A percentile compares a stretch with the other conserved stretches of the same genome.
These are phyloP conservation scores for Zhuqinia jingwanae DNA, from an alignment of 2,888 invertebrate species.

Conservation along the genomic window DNA sequence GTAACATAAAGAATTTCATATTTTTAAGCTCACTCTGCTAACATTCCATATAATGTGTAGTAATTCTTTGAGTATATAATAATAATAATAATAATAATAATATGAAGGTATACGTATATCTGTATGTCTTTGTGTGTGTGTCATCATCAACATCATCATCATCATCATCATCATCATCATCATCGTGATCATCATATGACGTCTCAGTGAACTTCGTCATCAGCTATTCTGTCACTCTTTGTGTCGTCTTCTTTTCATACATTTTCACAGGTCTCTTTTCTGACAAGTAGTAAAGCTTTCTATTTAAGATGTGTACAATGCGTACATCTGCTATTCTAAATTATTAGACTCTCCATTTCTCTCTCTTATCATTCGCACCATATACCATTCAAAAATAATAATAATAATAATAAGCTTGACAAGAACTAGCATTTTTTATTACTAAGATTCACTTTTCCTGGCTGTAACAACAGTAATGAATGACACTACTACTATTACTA, in stretches of 20 bases:
- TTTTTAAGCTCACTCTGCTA: slow-evolving; percentile 10
- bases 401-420: background rate
- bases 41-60: background rate
- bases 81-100: no score
- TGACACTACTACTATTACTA: no score
- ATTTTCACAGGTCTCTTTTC: slow-evolving; percentile 32
- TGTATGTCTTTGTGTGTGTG: slow-evolving; percentile 22
- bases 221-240: slow-evolving; percentile 66
- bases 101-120: no score
- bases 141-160: slow-evolving; percentile 33
- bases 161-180: slow-evolving; percentile 44
- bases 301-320: slow-evolving; percentile 36
- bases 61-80: no score
- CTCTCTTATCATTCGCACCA: slow-evolving; percentile 12
- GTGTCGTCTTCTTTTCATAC: slow-evolving; percentile 54
- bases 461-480: no score
- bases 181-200: no score
- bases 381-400: background rate
- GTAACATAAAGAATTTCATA: slow-evolving; percentile 27
- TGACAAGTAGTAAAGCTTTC: slow-evolving; percentile 36
- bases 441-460: background rate
- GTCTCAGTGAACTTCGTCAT: slow-evolving; percentile 64
- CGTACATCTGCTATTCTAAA: slow-evolving; percentile 29
- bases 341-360: background rate
- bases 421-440: no score